Evolutionary conservation across 1,140 invertebrate species (phyloP).

Genomic region (Colletes gigas): DNA sequence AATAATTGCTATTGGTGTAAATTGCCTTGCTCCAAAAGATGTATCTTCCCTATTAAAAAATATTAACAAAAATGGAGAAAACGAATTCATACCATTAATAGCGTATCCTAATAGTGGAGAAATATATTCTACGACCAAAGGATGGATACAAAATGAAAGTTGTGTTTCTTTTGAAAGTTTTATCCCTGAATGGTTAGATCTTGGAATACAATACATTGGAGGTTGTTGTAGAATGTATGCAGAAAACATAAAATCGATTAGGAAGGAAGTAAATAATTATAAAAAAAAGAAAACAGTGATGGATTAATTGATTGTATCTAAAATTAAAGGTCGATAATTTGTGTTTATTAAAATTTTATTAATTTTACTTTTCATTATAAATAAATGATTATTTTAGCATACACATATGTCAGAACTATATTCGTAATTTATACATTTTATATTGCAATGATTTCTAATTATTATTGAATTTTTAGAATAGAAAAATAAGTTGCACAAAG

Average conservation of each 20-base stretch:
- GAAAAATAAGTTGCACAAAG: too few species aligned
- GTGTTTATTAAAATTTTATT: neutral
- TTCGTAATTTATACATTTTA: neutral
- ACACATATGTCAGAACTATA: neutral
- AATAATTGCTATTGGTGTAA: slow-evolving; percentile 91
- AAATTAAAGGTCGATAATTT: slow-evolving; percentile 1
- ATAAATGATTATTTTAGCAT: neutral
- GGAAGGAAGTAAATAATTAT: slow-evolving; percentile 73
- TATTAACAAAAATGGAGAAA: slow-evolving; percentile 71
- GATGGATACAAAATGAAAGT: slow-evolving; percentile 83
- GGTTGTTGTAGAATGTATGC: slow-evolving; percentile 90
- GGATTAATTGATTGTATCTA: neutral
- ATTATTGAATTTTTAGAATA: neutral
- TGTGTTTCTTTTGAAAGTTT: slow-evolving; percentile 82
- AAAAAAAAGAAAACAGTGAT: slow-evolving; percentile 46
- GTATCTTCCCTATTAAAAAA: slow-evolving; percentile 82
- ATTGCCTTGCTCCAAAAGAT: slow-evolving; percentile 88
- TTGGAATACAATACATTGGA: slow-evolving; percentile 88
- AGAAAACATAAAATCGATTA: slow-evolving; percentile 83
- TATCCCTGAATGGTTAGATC: slow-evolving; percentile 86
- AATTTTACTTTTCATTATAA: slow-evolving; percentile 8
- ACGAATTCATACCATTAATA: slow-evolving; percentile 81
- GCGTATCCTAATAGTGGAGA: slow-evolving; percentile 90
- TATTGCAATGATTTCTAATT: neutral
- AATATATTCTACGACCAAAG: slow-evolving; percentile 80